Conservation (phyloP, 2,113 vertebrate species). For the Coreoperca whiteheadi region DNA sequence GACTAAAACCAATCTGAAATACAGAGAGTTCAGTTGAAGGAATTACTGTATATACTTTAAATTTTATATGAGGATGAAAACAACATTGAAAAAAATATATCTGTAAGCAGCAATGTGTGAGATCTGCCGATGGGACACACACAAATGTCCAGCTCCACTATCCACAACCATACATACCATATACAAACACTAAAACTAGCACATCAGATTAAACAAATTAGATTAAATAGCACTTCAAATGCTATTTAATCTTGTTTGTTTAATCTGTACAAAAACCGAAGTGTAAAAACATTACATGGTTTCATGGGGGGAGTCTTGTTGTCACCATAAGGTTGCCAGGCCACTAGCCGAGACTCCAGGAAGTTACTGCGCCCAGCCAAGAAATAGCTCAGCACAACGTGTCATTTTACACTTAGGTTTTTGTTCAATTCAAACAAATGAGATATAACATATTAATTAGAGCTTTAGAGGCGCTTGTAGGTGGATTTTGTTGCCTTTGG, state of each 20-base stretch:
- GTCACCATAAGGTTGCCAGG: background rate
- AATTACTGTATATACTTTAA: background rate
- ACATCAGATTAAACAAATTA: constrained; percentile 30
- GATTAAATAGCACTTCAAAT: constrained; percentile 20
- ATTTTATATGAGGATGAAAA: background rate
- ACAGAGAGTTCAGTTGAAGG: background rate
- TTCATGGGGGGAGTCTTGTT: background rate
- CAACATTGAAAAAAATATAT: background rate
- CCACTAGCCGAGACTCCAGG: background rate
- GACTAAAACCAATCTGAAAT: background rate
- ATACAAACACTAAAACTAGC: constrained; percentile 33
- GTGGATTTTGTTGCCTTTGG: background rate
- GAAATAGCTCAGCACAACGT: background rate
- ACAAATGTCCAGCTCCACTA: constrained; percentile 26
- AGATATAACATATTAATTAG: background rate
- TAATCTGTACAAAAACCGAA: constrained; percentile 8
- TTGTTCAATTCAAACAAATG: background rate
- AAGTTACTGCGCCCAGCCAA: background rate
- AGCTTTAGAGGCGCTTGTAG: background rate
- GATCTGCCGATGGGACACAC: constrained; percentile 29
- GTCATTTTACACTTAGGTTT: background rate
- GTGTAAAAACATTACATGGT: background rate
- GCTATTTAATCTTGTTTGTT: constrained; percentile 13
- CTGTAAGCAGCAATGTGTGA: constrained; percentile 7
- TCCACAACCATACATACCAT: background rate